A percentile compares a stretch with the other conserved stretches of the same genome.
Evolutionary conservation across 2,113 vertebrate genomes (phyloP).

Genomic region (Toxostoma redivivum): DNA sequence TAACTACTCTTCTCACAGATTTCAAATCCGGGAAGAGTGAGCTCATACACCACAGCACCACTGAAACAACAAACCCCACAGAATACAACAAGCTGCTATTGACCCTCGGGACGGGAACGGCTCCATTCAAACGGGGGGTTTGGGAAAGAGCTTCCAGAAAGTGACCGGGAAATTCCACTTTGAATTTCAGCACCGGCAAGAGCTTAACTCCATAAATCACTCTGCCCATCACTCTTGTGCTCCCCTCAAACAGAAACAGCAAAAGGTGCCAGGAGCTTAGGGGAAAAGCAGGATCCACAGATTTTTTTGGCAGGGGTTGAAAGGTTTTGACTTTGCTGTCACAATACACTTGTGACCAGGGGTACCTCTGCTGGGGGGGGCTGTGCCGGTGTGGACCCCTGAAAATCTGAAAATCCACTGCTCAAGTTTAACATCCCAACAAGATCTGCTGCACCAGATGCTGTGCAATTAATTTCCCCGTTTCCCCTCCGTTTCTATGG

Average conservation of each 20-base stretch:
- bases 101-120: neutral
- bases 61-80: neutral
- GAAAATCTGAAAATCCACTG: accelerated
- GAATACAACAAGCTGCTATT: neutral
- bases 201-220: neutral
- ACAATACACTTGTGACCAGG: accelerated
- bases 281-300: neutral
- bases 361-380: too few relatives aligned
- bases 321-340: neutral
- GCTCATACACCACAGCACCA: neutral
- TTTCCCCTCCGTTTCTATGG: neutral
- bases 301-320: neutral
- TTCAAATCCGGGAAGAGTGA: constrained; percentile 5
- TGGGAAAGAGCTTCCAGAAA: neutral
- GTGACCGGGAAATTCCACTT: neutral
- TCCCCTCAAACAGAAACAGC: neutral
- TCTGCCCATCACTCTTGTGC: accelerated
- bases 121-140: neutral
- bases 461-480: neutral
- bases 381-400: accelerated
- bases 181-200: neutral
- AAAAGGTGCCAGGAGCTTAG: neutral
- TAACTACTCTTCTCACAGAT: neutral
- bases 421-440: neutral
- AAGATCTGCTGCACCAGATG: neutral